These are phyloP conservation scores for Tethea ocularis DNA, from an alignment of 2,888 invertebrate genomes.

Conservation along the genomic window DNA sequence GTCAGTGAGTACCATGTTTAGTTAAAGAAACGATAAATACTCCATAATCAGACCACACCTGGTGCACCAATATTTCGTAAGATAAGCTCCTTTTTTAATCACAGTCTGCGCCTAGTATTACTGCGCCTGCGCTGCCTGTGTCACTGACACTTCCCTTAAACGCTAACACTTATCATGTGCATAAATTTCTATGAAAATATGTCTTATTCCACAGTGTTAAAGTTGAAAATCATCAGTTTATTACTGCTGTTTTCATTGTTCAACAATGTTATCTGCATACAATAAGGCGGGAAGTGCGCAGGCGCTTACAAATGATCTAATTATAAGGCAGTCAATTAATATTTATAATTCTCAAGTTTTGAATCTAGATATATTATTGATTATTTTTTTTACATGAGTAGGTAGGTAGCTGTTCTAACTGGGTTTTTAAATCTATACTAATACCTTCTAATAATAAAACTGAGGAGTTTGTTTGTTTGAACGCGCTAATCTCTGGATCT, in stretches of 20 bases:
- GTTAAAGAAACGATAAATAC: neutral
- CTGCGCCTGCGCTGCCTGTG: neutral
- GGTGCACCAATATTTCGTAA: neutral
- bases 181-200: neutral
- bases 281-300: constrained; percentile 27
- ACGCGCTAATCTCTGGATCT: no score
- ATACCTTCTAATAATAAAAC: no score
- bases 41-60: neutral
- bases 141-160: constrained; percentile 16
- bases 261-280: constrained; percentile 29
- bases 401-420: no score
- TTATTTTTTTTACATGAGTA: no score
- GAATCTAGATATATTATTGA: no score
- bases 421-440: no score
- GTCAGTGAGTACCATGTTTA: neutral
- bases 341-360: neutral
- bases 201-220: neutral
- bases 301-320: constrained; percentile 24
- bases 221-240: neutral
- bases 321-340: constrained; percentile 27
- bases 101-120: neutral
- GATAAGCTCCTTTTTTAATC: neutral
- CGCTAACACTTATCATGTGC: neutral
- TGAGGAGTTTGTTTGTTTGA: no score
- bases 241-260: neutral